These are phyloP conservation scores for Stenolophus ochropezus DNA, from an alignment of 2,888 invertebrate species.

Conservation along the genomic window DNA sequence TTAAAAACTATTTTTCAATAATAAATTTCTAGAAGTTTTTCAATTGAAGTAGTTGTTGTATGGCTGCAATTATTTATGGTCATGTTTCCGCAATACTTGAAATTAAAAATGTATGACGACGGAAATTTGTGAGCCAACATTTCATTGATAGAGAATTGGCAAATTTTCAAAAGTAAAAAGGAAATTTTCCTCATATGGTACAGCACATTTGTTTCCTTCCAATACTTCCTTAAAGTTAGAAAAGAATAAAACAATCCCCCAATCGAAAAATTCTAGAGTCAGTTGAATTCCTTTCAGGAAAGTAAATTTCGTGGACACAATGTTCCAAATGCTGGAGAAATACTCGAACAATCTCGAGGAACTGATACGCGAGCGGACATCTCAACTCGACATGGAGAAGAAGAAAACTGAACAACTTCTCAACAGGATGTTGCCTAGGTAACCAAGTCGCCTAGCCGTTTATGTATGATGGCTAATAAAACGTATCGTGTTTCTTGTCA, in stretches of 20 bases:
- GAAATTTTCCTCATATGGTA: not conserved
- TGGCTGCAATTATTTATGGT: too few relatives aligned
- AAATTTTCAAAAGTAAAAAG: too few relatives aligned
- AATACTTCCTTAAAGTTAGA: not conserved
- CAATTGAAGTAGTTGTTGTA: too few relatives aligned
- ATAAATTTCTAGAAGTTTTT: too few relatives aligned
- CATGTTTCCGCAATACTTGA: too few relatives aligned
- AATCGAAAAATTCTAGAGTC: not conserved
- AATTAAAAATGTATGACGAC: too few relatives aligned
- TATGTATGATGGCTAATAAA: conserved; percentile 34
- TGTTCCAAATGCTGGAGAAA: conserved; percentile 97
- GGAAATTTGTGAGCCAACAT: too few relatives aligned
- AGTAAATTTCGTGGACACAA: conserved; percentile 96
- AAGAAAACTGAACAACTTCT: conserved; percentile 95
- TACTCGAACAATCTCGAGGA: conserved; percentile 97
- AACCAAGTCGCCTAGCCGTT: conserved; percentile 63
- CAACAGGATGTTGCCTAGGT: conserved; percentile 92
- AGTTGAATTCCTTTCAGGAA: conserved; percentile 77
- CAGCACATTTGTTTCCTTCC: not conserved
- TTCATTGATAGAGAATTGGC: too few relatives aligned
- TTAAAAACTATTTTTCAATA: too few relatives aligned
- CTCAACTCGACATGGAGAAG: conserved; percentile 95
- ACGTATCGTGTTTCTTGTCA: conserved; percentile 68
- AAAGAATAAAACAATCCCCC: not conserved
- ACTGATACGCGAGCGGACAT: conserved; percentile 92